Base-by-base conservation (phyloP, 2,888 invertebrate species). In the Linyphia triangularis region DNA sequence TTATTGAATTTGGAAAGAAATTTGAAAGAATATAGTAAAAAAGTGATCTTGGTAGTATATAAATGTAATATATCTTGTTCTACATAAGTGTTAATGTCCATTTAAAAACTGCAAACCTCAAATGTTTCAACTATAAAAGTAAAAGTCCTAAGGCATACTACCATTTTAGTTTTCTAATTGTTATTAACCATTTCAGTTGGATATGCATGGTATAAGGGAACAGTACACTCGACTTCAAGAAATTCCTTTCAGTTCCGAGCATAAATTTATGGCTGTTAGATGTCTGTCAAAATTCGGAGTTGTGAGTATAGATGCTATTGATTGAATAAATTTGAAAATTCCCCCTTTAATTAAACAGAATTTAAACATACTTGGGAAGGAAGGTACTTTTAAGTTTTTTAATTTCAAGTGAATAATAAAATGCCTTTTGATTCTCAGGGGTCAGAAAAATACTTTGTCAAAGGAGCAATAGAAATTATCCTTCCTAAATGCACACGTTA, bases 211-310 rank as follows among this genome's bases (percentile, higher is more conserved):
- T 77, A 94, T 96, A 0, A 93, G 95, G 0, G 96, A 97, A 30
- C 95, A 96, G 83, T 98, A 96, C 92, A 94, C 96, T 0, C 94
- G 98, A 69, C 94, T 98, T 10, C 97, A 91, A 92, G 99, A 99
- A 93, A 97, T 97, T 94, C 99, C 99, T 0, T 99, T 99, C 93
- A 96, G 96, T 91, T 99, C 99, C 0, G 99, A 99, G 92, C 97
- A 97, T 90, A 99, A 99, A 93, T 97, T 97, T 95, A 99, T 99
- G 99, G 97, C 97, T 4, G 99, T 99, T 30, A 97, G 96, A 93
- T 97, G 97, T 92, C 95, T 95, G 16, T 95, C 96, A 0, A 97
- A 86, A 37, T 90, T 88, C 88, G 88, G 81, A 57, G 28, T 85
- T 24, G 89, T 89, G 61, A 72, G 77, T 63, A 65, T 77, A 19